These are phyloP conservation scores for Agrotis segetum DNA, from an alignment of 2,888 invertebrate genomes.

Conservation along the genomic window DNA sequence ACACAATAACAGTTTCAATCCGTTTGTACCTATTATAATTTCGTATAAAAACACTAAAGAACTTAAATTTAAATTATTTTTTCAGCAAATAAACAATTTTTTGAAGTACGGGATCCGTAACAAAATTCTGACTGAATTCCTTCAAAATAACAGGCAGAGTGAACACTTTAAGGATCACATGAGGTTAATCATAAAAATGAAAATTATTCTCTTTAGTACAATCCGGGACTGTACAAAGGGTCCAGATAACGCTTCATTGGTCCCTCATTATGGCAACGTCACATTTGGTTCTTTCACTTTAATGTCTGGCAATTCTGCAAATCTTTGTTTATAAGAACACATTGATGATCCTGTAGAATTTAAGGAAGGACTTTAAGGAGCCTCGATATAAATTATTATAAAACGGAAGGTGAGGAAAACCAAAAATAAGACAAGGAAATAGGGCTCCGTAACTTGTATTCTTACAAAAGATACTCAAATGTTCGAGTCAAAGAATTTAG, in stretches of 20 bases:
- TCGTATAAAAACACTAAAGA: not conserved
- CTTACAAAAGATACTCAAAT: not conserved
- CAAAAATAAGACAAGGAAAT: no score
- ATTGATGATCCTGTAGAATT: not conserved
- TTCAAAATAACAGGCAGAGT: slow-evolving; percentile 45
- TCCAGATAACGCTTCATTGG: slow-evolving; percentile 72
- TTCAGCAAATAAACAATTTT: slow-evolving; percentile 17
- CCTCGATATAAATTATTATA: not conserved
- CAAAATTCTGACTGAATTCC: slow-evolving; percentile 32
- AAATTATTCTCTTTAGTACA: slow-evolving; percentile 72
- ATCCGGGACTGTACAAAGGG: slow-evolving; percentile 67
- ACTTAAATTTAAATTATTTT: not conserved
- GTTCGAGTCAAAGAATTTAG: not conserved
- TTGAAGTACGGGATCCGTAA: slow-evolving; percentile 20
- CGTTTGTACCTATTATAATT: not conserved
- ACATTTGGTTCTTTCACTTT: slow-evolving; percentile 68
- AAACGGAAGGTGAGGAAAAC: no score
- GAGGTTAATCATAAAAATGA: slow-evolving; percentile 75
- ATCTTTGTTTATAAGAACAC: slow-evolving; percentile 47
- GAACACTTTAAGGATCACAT: slow-evolving; percentile 68
- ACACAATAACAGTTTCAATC: not conserved
- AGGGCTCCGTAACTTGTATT: not conserved
- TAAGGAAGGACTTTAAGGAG: not conserved
- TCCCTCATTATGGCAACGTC: slow-evolving; percentile 65
- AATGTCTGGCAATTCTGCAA: slow-evolving; percentile 66